Base-by-base conservation (phyloP, 2,113 vertebrate genomes). In the Rhagologus leucostigma region DNA sequence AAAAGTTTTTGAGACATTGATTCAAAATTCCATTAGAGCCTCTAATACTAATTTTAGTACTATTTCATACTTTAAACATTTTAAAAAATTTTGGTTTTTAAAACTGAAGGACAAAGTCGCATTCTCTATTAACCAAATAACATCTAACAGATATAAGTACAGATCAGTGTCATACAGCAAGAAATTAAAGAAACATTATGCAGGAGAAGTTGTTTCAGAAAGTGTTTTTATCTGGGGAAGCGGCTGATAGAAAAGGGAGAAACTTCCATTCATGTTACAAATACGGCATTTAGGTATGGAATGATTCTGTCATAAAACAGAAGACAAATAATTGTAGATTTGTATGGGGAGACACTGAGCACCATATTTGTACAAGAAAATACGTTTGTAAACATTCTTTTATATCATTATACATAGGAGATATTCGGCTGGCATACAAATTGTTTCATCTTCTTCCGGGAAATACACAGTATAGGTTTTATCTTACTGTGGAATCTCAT, bases 1-100 rank as follows among this genome's bases (percentile, higher is more conserved):
- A 96, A 94, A 87, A 59, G 8, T 95, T 96, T 93, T 79, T 89
- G n/a, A 77, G n/a, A 93, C 95, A 90, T 68, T 67, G 44, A 55
- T 67, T 87, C 74, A 86, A 93, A 89, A 91, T 85, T 76, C 68
- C 46, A 79, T 70, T 57, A 79, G n/a, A 69, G 20, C 10, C 1
- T 5, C 29, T 33, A 55, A 55, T 37, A 57, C 47, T 81, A 4
- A 8, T 50, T 42, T 57, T 13, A 20, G 57, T 84, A 63, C 74
- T 93, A 12, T 49, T 85, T 85, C 59, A 7, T 57, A n/a, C 6
- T 67, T 75, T 11, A 67, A 90, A n/a, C 2, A 23, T 22, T 30
- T 13, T 7, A 67, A 4, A 41, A 41, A 29, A 24, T 13, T 9
- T 50, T 76, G 53, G 3, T 11, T n/a, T 85, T 94, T 71, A 12